These are phyloP conservation scores for Ormyrus thymus DNA, from an alignment of 2,888 invertebrate species.

Conservation along the genomic window DNA sequence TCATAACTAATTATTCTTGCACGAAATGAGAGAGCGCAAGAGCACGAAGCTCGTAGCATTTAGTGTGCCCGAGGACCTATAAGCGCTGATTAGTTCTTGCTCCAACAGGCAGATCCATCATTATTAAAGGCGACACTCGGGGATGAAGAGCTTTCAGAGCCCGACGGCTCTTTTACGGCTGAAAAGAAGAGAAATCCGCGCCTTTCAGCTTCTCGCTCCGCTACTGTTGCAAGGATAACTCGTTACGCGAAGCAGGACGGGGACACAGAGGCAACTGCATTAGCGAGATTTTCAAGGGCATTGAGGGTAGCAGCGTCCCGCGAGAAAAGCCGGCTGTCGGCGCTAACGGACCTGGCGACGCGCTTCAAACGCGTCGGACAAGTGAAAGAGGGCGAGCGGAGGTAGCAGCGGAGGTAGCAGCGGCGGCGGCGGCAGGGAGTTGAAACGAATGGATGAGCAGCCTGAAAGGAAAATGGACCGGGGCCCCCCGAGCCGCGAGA, in stretches of 20 bases:
- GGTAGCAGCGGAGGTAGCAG: neutral
- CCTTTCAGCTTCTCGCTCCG: no score
- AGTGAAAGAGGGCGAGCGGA: neutral
- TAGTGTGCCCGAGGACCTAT: neutral
- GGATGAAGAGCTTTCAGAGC: no score
- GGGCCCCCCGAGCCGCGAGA: neutral
- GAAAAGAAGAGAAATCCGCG: conserved; percentile 6
- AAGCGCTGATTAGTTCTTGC: conserved; percentile 1
- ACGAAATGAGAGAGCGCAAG: no score
- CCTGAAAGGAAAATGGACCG: conserved; percentile 2
- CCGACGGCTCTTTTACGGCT: neutral
- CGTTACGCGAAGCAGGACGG: no score
- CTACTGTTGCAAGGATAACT: no score
- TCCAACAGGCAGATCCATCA: conserved; percentile 1
- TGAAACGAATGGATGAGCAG: neutral
- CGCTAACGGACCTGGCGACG: neutral
- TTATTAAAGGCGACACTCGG: neutral
- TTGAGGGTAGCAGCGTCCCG: conserved; percentile 8
- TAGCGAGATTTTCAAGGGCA: conserved; percentile 11
- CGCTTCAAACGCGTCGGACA: neutral
- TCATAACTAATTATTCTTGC: no score
- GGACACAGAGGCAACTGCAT: neutral
- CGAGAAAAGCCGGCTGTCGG: neutral
- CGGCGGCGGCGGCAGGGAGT: neutral
- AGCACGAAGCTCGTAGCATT: no score